A percentile compares a stretch with the other conserved stretches of the same genome.
phyloP scores from a whole-genome alignment of 2,888 invertebrate genomes.

The Agrochola lychnidis region DNA sequence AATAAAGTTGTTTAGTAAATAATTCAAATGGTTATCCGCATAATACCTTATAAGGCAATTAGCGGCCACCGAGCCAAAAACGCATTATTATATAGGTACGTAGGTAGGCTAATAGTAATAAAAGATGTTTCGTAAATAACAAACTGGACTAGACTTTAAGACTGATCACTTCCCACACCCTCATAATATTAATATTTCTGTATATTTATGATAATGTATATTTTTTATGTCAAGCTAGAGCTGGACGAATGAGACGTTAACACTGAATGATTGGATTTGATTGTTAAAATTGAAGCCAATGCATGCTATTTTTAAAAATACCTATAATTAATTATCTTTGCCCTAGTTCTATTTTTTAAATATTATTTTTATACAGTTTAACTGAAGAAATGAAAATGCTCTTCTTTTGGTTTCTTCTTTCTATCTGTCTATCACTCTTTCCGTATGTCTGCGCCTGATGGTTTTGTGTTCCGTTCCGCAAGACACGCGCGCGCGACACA shows the following conservation, averaged over 20 bases:
- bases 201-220: not conserved
- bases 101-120: slow-evolving; percentile 30
- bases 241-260: not conserved
- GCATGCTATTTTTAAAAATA: too few relatives aligned
- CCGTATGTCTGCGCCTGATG: slow-evolving; percentile 20
- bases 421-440: not conserved
- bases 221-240: not conserved
- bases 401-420: not conserved
- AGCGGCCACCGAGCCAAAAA: slow-evolving; percentile 23
- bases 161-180: slow-evolving; percentile 6
- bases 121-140: slow-evolving; percentile 25
- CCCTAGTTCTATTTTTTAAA: not conserved
- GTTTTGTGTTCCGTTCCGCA: not conserved
- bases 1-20: not conserved
- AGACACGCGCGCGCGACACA: not conserved
- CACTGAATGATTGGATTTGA: not conserved
- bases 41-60: slow-evolving; percentile 34
- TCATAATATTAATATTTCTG: not conserved
- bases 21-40: slow-evolving; percentile 20
- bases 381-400: not conserved
- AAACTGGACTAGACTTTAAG: slow-evolving; percentile 6
- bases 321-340: not conserved
- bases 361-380: not conserved
- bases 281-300: not conserved
- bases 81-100: not conserved